Evolutionary conservation across 92 coral and sea anemone genomes (phyloP), one percentile per base, ranked within the genome.

Genomic region (Palythoa grandiflora): DNA sequence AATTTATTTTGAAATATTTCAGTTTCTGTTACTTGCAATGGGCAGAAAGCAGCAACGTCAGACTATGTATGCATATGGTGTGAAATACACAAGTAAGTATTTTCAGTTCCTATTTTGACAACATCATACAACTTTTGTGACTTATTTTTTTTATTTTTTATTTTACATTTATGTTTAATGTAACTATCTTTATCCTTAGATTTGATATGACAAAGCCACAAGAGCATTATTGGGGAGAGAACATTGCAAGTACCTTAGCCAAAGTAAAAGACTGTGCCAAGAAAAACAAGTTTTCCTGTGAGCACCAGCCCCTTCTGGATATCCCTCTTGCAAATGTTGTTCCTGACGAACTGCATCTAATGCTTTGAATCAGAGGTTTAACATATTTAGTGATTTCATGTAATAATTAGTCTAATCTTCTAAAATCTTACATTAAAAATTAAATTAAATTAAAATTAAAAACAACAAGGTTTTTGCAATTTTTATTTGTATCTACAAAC

Each of bases 321-420:
- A 91, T 91, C 68, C 90, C 94, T 2, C 90, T 91, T 17, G 88
- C 84, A 87, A 91, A 84, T 84, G 20, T 91, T 16, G 89, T 88
- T 3, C 84, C 85, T 13, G 91, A 91, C 88, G 91, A 91, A 84
- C 87, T 91, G 73, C 91, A 91, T 38, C 78, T 88, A 63, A 91
- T 91, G 87, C 89, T 88, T 1, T 84, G 88, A 86, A 47, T 90
- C 61, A 87, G 60, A 87, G 86, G 79, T 78, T 44, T 44, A 8
- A 44, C 50, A 44, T 44, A 44, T 7, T 15, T 79, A 79, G 17
- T 79, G 70, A 60, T 38, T 79, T 6, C 21, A 61, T 61, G 17
- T 38, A 16, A 21, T 17, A 75, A 75, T 75, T 6, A 44, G 3
- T 44, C 50, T 44, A 44, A 40, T 40, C 47, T 0, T 6, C 6